Evolutionary conservation across 2,888 invertebrate genomes (phyloP), one percentile per base, ranked within the genome.

Genomic region (Trisateles emortualis): DNA sequence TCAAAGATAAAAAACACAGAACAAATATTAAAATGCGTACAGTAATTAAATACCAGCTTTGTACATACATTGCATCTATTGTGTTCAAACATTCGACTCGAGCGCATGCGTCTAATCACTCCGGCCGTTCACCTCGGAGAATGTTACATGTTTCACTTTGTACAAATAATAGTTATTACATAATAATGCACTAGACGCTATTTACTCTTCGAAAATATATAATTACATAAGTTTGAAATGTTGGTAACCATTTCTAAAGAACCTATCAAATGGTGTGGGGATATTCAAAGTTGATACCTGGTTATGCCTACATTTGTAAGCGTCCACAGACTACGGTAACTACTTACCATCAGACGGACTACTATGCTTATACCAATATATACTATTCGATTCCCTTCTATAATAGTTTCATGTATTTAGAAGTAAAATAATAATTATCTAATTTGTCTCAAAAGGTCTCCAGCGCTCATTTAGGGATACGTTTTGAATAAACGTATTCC

Each of bases 81-180:
- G 29, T 30, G 49, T 42, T 29, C 49, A 36, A 22, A 36, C 42
- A 36, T 1, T 19, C 22, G 22, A 41, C 13, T 33, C 29, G 13
- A 33, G 33, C 38, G 35, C 29, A 40, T 42, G 41, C 36, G 10
- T 47, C 44, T 38, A 59, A 64, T 61, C 54, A 53, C 8, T 13
- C 19, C 50, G 68, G 50, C 46, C 64, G 38, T 70, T 69, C 62
- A 70, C 64, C 68, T 48, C 38, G 26, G 59, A 52, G 62, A 69
- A 62, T 70, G 16, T 41, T 30, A 29, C 16, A 10, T 41, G 14
- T 26, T 14, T 63, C 51, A 48, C 55, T 67, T 49, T 43, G 32
- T 29, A 45, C 48, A 48, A 42, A 50, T 59, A 63, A 61, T 54
- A 38, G 36, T 41, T 32, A 50, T 68, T 57, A 62, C 13, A 16